phyloP scores from a whole-genome alignment of 2,888 invertebrate species.

The Ariolimax columbianus region DNA sequence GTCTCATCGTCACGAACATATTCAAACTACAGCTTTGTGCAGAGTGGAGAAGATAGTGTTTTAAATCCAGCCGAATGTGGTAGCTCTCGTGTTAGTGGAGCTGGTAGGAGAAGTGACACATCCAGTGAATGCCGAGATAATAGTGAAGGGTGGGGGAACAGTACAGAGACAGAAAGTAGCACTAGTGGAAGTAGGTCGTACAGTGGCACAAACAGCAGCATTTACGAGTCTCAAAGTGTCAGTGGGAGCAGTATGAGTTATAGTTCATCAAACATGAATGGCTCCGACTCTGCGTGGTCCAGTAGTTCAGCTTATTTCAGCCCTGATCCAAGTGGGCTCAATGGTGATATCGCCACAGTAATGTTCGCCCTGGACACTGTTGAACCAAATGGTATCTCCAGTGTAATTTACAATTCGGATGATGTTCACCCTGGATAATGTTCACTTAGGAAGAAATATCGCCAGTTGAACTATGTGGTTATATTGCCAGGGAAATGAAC shows the following conservation, averaged over 20 bases:
- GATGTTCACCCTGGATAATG: no score
- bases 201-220: not conserved
- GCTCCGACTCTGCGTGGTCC: conserved; percentile 16
- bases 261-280: conserved; percentile 22
- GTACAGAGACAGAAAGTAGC: not conserved
- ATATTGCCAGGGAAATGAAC: not conserved
- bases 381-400: conserved; percentile 10
- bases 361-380: not conserved
- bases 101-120: not conserved
- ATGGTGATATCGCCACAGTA: conserved; percentile 17
- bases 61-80: not conserved
- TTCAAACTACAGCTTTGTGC: conserved; percentile 23
- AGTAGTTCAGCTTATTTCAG: conserved; percentile 35
- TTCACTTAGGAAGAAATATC: no score
- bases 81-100: not conserved
- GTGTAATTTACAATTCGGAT: no score
- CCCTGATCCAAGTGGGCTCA: conserved; percentile 17
- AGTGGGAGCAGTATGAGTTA: conserved; percentile 20
- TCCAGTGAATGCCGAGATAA: not conserved
- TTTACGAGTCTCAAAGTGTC: not conserved
- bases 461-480: conserved; percentile 13
- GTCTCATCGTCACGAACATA: conserved; percentile 9
- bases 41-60: not conserved
- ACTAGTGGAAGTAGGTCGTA: not conserved
- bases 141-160: not conserved